Conservation (phyloP, 2,113 vertebrate genomes). For the Corythornis cristatus region DNA sequence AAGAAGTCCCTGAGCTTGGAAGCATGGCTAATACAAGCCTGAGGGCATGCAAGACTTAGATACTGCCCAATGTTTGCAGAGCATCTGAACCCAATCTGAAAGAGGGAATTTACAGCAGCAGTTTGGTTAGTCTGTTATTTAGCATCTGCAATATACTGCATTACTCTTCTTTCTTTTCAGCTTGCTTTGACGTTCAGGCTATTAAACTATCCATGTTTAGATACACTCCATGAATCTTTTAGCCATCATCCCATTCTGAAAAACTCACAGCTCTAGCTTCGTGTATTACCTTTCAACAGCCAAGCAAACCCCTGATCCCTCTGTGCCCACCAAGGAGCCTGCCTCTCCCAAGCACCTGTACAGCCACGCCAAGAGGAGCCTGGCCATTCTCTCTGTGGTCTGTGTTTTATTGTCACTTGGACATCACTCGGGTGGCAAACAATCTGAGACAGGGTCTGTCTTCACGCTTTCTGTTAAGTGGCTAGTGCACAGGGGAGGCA, state of each 20-base stretch:
- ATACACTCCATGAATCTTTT: no score
- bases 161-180: background rate
- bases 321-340: background rate
- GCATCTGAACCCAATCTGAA: background rate
- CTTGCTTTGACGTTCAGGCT: background rate
- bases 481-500: background rate
- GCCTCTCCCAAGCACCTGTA: background rate
- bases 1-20: background rate
- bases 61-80: background rate
- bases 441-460: background rate
- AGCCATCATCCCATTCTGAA: background rate
- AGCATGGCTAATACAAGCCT: background rate
- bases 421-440: background rate
- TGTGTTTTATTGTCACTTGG: background rate
- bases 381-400: background rate
- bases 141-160: background rate
- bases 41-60: background rate
- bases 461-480: slow-evolving; percentile 2
- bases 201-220: background rate
- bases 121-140: background rate
- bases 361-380: background rate
- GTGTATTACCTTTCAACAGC: background rate
- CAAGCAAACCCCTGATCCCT: background rate
- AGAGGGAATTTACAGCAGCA: background rate
- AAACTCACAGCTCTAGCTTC: background rate